These are phyloP conservation scores for Cotesia glomerata DNA, from an alignment of 1,140 invertebrate species.

Conservation along the genomic window DNA sequence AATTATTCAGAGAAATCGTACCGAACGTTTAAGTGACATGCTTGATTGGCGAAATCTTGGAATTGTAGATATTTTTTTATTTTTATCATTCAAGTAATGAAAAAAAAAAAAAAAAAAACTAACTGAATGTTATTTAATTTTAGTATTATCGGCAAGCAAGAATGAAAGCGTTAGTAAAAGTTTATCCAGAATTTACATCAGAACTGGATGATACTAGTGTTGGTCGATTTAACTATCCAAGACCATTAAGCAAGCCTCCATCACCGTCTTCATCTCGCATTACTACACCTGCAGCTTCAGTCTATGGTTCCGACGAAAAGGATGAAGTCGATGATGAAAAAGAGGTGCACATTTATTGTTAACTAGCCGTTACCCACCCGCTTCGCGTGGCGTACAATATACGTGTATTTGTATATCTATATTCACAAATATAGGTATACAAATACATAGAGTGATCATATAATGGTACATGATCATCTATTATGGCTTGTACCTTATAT, in stretches of 20 bases:
- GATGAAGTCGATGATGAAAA: conserved; percentile 61
- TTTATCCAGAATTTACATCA: conserved; percentile 85
- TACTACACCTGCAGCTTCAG: conserved; percentile 88
- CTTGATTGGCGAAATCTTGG: conserved; percentile 98
- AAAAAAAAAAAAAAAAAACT: background rate
- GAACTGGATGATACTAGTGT: conserved; percentile 71
- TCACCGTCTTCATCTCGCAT: conserved; percentile 74
- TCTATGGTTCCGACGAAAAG: conserved; percentile 84
- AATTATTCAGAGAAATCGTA: conserved; percentile 97
- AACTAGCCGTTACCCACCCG: no score
- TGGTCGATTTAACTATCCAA: conserved; percentile 81
- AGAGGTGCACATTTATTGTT: conserved; percentile 32
- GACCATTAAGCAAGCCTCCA: conserved; percentile 92
- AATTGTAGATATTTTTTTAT: conserved; percentile 70
- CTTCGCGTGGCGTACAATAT: no score
- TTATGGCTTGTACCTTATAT: no score
- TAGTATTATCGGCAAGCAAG: conserved; percentile 95
- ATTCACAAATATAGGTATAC: no score
- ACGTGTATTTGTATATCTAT: no score
- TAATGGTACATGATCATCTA: no score
- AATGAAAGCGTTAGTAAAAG: conserved; percentile 81
- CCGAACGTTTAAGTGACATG: conserved; percentile 95
- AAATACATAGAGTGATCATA: no score
- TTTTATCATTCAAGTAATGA: conserved; percentile 7
- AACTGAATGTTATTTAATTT: conserved; percentile 32